Conservation (phyloP, 2,888 invertebrate genomes). For the Drosophila borborema region DNA sequence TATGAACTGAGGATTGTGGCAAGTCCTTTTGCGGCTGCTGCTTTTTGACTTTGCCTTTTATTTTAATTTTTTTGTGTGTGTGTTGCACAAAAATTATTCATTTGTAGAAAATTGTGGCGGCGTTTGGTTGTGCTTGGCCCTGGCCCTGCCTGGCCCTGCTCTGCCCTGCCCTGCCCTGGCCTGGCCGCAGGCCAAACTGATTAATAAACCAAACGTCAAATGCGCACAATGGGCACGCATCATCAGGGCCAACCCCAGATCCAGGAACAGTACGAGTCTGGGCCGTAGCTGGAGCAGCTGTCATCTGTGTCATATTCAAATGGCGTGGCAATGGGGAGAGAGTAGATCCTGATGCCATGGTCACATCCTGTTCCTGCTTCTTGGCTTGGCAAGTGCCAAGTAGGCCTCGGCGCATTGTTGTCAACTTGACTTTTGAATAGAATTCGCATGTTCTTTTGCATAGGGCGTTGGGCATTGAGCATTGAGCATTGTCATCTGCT, state of each 20-base stretch:
- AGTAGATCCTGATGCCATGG: constrained; percentile 35
- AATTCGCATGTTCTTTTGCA: constrained; percentile 44
- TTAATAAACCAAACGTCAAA: constrained; percentile 85
- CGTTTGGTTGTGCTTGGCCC: constrained; percentile 53
- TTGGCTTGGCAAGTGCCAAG: constrained; percentile 63
- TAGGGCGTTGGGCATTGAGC: constrained; percentile 64
- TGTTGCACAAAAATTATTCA: constrained; percentile 72
- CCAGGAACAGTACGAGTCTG: constrained; percentile 25
- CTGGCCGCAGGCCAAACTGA: constrained; percentile 83
- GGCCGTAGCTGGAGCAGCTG: constrained; percentile 75
- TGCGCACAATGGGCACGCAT: constrained; percentile 78
- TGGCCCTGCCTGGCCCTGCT: neutral
- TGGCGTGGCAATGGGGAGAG: constrained; percentile 24
- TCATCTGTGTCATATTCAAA: constrained; percentile 83
- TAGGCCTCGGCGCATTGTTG: constrained; percentile 74
- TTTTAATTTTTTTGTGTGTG: constrained; percentile 42
- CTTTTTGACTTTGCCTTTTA: constrained; percentile 56
- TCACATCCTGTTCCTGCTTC: constrained; percentile 71
- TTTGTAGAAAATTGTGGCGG: constrained; percentile 75
- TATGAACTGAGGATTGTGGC: constrained; percentile 33
- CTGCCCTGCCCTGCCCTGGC: neutral
- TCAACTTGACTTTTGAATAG: constrained; percentile 77
- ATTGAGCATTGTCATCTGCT: constrained; percentile 71
- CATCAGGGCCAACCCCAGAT: constrained; percentile 45
- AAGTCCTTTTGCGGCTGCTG: constrained; percentile 31